Evolutionary conservation across 2,888 invertebrate species (phyloP).

Genomic region (Drosophila nr. perissopoda): DNA sequence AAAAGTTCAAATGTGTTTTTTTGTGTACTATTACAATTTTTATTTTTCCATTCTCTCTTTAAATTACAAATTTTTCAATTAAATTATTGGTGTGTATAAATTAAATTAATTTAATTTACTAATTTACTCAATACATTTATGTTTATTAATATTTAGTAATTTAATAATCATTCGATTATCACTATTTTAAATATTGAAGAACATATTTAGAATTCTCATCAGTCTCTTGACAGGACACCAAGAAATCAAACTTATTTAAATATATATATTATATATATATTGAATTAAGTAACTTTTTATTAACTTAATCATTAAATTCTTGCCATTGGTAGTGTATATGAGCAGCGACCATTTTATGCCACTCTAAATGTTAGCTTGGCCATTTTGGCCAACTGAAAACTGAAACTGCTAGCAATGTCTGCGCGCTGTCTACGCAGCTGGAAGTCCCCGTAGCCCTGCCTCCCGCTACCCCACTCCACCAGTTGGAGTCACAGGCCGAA

Average conservation of each 20-base stretch:
- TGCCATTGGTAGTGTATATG: conserved; percentile 40
- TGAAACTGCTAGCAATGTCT: conserved; percentile 59
- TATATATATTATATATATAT: not conserved
- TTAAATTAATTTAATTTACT: not conserved
- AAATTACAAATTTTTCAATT: not conserved
- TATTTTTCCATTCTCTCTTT: not conserved
- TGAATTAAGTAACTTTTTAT: not conserved
- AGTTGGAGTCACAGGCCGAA: conserved; percentile 23
- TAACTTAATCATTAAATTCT: not conserved
- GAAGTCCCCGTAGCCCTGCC: conserved; percentile 50
- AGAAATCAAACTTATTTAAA: not conserved
- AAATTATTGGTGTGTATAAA: no score
- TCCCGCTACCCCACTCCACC: not conserved
- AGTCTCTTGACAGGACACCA: not conserved
- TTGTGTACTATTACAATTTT: no score
- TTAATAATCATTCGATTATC: no score
- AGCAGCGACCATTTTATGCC: conserved; percentile 25
- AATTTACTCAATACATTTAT: not conserved
- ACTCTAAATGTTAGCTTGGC: conserved; percentile 13
- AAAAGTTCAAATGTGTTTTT: not conserved
- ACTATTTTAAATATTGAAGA: not conserved
- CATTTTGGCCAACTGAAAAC: conserved; percentile 51
- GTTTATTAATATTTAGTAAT: no score
- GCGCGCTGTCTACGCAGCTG: conserved; percentile 77
- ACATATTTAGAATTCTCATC: not conserved